Evolutionary conservation across 2,113 vertebrate genomes (phyloP).

Genomic region (Pygoscelis antarcticus): DNA sequence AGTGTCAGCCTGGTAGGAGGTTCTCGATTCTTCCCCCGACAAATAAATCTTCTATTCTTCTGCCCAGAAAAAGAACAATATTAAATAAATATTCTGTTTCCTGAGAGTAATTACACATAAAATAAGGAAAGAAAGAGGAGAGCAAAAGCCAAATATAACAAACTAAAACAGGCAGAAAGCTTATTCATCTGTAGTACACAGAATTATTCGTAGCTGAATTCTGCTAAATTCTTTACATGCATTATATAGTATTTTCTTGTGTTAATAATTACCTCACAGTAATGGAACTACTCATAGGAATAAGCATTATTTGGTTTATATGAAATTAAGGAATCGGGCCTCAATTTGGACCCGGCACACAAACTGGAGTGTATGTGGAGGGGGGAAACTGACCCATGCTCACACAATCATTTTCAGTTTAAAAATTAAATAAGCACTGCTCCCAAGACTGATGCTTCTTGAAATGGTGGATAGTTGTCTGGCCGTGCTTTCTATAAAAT

Average conservation of each 20-base stretch:
- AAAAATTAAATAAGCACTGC: not conserved
- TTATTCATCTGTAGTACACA: not conserved
- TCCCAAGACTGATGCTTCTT: not conserved
- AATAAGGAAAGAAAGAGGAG: not conserved
- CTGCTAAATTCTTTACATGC: not conserved
- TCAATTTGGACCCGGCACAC: not conserved
- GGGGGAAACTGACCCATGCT: not conserved
- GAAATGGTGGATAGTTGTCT: not conserved
- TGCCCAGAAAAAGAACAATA: slow-evolving; percentile 1
- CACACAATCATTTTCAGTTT: not conserved
- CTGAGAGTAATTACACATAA: not conserved
- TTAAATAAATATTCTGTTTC: slow-evolving; percentile 30
- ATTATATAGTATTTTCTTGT: not conserved
- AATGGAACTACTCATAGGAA: not conserved
- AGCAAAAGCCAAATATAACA: slow-evolving; percentile 13
- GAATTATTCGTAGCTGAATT: not conserved
- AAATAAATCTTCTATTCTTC: slow-evolving; percentile 1
- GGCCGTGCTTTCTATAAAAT: not conserved
- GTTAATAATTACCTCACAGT: not conserved
- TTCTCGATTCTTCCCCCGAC: not conserved
- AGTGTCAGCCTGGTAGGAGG: not conserved
- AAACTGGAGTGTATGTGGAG: not conserved
- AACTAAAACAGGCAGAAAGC: not conserved
- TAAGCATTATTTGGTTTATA: not conserved
- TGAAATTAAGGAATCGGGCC: not conserved